These are phyloP conservation scores for Sakesphorus luctuosus DNA, from an alignment of 2,113 vertebrate species.

Conservation along the genomic window DNA sequence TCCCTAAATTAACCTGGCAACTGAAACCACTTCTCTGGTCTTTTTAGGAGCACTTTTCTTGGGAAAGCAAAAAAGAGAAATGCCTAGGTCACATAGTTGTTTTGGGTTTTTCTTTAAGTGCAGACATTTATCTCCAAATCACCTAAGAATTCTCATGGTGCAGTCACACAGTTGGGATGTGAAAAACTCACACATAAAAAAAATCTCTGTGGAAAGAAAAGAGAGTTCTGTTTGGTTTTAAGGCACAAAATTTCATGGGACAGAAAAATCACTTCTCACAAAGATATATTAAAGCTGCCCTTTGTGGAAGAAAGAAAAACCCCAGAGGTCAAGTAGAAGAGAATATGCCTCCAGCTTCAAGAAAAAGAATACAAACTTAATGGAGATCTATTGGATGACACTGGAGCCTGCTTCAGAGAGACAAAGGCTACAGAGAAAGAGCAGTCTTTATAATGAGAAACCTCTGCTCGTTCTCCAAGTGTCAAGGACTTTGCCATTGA, in stretches of 20 bases:
- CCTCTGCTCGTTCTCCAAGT: slow-evolving; percentile 6
- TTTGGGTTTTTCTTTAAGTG: too few relatives aligned
- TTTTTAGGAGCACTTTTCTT: not conserved
- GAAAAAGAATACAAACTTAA: not conserved
- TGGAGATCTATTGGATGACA: slow-evolving; percentile 31
- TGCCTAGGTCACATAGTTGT: not conserved
- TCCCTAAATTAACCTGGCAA: not conserved
- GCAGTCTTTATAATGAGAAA: slow-evolving; percentile 21
- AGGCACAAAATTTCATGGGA: not conserved
- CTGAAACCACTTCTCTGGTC: not conserved
- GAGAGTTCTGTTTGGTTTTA: not conserved
- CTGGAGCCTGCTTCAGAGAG: slow-evolving; percentile 3
- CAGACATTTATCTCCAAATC: not conserved
- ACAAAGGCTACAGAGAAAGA: slow-evolving; percentile 18
- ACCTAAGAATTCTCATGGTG: not conserved
- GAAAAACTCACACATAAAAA: not conserved
- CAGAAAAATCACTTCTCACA: not conserved
- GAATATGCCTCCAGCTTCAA: slow-evolving; percentile 25
- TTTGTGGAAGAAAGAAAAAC: slow-evolving; percentile 22
- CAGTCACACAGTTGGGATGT: not conserved
- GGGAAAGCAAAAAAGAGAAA: not conserved
- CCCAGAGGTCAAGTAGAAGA: slow-evolving; percentile 18
- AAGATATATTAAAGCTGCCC: not conserved
- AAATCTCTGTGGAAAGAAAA: not conserved
- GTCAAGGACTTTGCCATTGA: not conserved